A percentile compares a stretch with the other conserved stretches of the same genome.
These are phyloP conservation scores for Pantherophis guttatus DNA, from an alignment of 2,113 vertebrate genomes.

Conservation along the genomic window DNA sequence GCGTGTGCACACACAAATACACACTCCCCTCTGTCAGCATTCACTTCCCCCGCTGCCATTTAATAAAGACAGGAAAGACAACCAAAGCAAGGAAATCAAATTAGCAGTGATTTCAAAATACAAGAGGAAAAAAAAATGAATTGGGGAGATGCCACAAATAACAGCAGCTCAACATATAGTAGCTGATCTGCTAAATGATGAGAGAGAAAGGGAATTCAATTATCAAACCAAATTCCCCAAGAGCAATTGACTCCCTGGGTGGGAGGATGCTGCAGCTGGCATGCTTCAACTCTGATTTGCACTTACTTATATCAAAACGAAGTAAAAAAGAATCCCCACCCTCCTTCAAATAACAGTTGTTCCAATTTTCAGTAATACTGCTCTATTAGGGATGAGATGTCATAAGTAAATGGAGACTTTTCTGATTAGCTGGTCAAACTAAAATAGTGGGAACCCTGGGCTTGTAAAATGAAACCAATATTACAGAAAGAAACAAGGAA, in stretches of 20 bases:
- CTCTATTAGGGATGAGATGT: background rate
- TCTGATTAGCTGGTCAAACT: background rate
- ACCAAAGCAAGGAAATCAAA: slow-evolving; percentile 51
- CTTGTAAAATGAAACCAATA: background rate
- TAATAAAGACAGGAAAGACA: slow-evolving; percentile 44
- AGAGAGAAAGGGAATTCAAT: slow-evolving; percentile 26
- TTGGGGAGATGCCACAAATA: slow-evolving; percentile 13
- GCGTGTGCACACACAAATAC: background rate
- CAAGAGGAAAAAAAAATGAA: background rate
- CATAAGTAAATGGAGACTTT: background rate
- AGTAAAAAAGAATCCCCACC: background rate
- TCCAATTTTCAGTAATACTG: background rate
- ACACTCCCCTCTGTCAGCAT: background rate
- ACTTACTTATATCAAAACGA: background rate
- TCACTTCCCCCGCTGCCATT: slow-evolving; percentile 27
- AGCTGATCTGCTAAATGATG: slow-evolving; percentile 10
- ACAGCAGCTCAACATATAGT: background rate
- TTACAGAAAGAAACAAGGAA: background rate
- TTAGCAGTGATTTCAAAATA: slow-evolving; percentile 47
- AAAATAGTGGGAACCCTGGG: background rate
- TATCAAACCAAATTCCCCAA: slow-evolving; percentile 14
- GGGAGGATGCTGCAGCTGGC: background rate
- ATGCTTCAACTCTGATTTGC: background rate
- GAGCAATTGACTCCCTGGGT: slow-evolving; percentile 6
- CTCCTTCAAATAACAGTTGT: background rate